Base-by-base conservation (phyloP, 1,140 invertebrate species). In the Littorina saxatilis region DNA sequence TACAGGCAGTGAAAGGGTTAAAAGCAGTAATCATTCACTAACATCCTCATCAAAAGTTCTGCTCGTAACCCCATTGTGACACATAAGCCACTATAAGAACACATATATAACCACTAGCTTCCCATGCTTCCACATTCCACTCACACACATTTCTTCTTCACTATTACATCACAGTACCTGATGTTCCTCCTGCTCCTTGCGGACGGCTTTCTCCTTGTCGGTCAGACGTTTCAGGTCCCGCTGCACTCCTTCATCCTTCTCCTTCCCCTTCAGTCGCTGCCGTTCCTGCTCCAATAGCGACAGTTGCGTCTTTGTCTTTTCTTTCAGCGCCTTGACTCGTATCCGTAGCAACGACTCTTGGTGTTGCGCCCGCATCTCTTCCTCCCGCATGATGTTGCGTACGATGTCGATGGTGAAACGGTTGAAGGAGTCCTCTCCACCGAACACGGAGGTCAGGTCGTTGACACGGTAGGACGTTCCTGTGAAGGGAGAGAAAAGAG, bases 221-320 rank as follows among this genome's bases (percentile, higher is more conserved):
- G 79, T 93, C 27, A 95, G 93, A 13, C 93, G 35, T 20, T 39
- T 40, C 0, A 68, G 66, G 13, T 37, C 66, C 23, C 37, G 32
- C 35, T 68, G 66, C 32, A 39, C 9, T 2, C 2, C 35, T 15
- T 37, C 23, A 40, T 92, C 91, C 27, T 88, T 85, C 0, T 92
- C 92, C 82, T 92, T 93, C 72, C 91, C 88, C 11, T 86, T 81
- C 9, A 90, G 83, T 70, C 89, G 84, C 40, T 93, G 91, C 83
- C 94, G 94, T 81, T 94, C 93, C 76, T 91, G 90, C 82, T 94
- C 93, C 66, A 95, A 91, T 81, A 94, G 91, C 63, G 93, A 92
- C 17, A 94, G 91, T 82, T 95, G 93, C 68, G 94, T 94, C 85
- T 93, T 93, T 2, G 94, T 94, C 80, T 94, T 94, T 89, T 95